Percentiles rank a stretch among this genome's conserved stretches.
These are phyloP conservation scores for Eupithecia vulgata DNA, from an alignment of 2,888 invertebrate genomes.

Conservation along the genomic window DNA sequence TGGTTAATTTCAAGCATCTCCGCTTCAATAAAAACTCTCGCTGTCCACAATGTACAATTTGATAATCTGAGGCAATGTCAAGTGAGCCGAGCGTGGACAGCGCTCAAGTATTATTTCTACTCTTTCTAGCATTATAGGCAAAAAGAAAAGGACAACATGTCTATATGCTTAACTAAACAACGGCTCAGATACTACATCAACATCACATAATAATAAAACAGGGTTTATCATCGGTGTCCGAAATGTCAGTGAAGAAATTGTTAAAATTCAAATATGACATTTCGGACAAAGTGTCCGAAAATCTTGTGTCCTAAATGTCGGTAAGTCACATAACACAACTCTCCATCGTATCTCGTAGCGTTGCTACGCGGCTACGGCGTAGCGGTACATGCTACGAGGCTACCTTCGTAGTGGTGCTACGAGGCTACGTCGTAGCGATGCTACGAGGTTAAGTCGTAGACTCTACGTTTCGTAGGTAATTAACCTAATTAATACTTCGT, in stretches of 20 bases:
- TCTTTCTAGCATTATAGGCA: not conserved
- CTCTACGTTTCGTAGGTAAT: not conserved
- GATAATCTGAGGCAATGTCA: not conserved
- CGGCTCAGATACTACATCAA: not conserved
- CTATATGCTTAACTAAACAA: not conserved
- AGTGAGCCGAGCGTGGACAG: not conserved
- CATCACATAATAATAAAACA: no score
- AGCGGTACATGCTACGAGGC: not conserved
- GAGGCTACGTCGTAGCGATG: not conserved
- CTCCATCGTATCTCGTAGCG: not conserved
- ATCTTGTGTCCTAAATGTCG: no score
- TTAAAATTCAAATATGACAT: no score
- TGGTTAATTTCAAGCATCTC: not conserved
- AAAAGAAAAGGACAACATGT: not conserved
- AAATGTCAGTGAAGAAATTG: no score
- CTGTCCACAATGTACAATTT: not conserved
- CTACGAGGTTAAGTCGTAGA: not conserved
- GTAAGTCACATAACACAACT: not conserved
- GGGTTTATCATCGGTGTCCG: no score
- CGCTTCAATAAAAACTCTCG: not conserved
- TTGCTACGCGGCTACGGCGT: slow-evolving; percentile 1
- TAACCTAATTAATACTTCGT: no score
- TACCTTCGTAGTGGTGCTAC: not conserved
- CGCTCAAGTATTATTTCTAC: not conserved
- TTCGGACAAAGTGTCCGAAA: no score